These are phyloP conservation scores for Crocodylus rhombifer DNA, from an alignment of 2,797 vertebrate genomes.

Conservation along the genomic window DNA sequence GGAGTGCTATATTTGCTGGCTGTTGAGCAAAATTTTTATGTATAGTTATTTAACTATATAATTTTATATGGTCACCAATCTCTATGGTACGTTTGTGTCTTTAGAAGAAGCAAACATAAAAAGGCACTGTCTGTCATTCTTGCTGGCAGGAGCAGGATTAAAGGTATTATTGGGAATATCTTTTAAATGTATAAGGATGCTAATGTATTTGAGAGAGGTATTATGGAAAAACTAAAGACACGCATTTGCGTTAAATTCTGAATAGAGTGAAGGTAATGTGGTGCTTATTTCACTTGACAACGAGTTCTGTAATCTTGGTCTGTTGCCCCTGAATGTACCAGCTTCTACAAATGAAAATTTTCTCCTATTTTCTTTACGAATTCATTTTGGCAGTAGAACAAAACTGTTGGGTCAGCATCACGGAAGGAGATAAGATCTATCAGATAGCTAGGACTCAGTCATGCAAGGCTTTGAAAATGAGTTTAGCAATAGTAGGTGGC, in stretches of 20 bases:
- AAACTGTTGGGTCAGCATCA: accelerated
- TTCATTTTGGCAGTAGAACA: no score
- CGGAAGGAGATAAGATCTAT: background rate
- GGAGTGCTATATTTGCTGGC: background rate
- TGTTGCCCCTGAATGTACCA: background rate
- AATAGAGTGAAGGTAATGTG: background rate
- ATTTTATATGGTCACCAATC: background rate
- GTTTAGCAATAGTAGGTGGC: accelerated
- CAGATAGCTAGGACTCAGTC: background rate
- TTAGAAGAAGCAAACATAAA: background rate
- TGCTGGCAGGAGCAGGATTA: background rate
- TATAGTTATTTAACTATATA: background rate
- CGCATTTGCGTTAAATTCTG: background rate
- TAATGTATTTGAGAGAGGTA: background rate
- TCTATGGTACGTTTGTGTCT: accelerated
- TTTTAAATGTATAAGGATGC: background rate
- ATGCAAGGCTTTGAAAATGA: background rate
- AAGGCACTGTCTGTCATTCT: background rate
- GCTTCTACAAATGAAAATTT: background rate
- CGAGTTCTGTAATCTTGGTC: background rate
- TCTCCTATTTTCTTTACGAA: no score
- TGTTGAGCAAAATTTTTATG: background rate
- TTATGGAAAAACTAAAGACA: background rate
- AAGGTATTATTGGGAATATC: background rate
- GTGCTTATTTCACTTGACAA: background rate